These are phyloP conservation scores for Stomorhina lunata DNA, from an alignment of 2,888 invertebrate genomes.

Conservation along the genomic window DNA sequence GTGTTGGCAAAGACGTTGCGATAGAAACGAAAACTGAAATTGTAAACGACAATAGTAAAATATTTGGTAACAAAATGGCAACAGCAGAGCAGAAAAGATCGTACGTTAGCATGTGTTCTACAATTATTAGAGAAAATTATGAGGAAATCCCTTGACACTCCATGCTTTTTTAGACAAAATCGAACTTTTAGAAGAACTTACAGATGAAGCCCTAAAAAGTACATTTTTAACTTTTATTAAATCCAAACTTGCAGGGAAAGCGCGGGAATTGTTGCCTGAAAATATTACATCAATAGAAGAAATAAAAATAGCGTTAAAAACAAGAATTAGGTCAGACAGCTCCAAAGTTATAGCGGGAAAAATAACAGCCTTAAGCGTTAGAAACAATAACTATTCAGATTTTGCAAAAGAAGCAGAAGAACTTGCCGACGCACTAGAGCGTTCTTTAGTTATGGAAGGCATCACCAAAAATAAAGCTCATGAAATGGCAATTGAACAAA, in stretches of 20 bases:
- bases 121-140: background rate
- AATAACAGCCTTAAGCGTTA: constrained; percentile 5
- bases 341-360: constrained; percentile 16
- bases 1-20: background rate
- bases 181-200: background rate
- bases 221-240: background rate
- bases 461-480: constrained; percentile 15
- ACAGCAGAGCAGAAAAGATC: background rate
- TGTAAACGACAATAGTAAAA: background rate
- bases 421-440: constrained; percentile 14
- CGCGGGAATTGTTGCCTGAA: constrained; percentile 4
- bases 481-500: constrained; percentile 32
- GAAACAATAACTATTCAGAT: background rate
- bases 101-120: background rate
- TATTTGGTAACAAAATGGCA: too few species aligned
- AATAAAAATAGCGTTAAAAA: background rate
- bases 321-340: background rate
- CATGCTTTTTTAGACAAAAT: background rate
- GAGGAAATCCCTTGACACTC: background rate
- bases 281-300: background rate
- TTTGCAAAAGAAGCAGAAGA: constrained; percentile 29
- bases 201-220: background rate
- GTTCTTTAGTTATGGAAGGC: constrained; percentile 4
- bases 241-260: background rate
- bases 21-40: background rate